phyloP scores from a whole-genome alignment of 1,140 invertebrate species.

The Ceratoteleas bidentatus region DNA sequence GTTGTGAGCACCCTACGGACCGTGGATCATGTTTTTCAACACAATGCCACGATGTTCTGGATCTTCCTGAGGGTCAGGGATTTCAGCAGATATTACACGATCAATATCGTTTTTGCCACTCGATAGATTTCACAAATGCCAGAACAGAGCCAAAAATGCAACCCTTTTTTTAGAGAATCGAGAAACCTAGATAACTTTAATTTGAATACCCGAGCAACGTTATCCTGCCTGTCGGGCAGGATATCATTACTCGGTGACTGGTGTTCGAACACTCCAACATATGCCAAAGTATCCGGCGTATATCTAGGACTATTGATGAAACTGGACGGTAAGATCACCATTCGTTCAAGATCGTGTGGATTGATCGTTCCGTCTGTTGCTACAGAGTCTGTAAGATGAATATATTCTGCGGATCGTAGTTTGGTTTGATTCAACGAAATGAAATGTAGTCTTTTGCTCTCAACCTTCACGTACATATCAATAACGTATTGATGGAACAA shows the following conservation, averaged over 20 bases:
- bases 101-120: background rate
- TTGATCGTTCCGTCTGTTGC: no score
- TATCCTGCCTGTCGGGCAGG: background rate
- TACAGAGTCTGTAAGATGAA: no score
- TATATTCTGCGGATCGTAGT: no score
- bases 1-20: background rate
- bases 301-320: constrained; percentile 76
- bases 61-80: background rate
- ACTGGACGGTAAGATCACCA: constrained; percentile 77
- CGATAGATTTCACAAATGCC: background rate
- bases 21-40: constrained; percentile 8
- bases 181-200: no score
- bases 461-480: no score
- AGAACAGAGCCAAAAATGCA: no score
- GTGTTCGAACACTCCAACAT: background rate
- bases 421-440: no score
- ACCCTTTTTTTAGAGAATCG: no score
- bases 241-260: background rate
- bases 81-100: background rate
- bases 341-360: constrained; percentile 67
- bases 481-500: no score
- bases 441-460: no score
- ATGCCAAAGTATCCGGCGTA: constrained; percentile 73
- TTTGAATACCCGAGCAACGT: background rate
- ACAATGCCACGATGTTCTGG: background rate